phyloP scores from a whole-genome alignment of 2,113 vertebrate genomes.

The Emydura subglobosa region DNA sequence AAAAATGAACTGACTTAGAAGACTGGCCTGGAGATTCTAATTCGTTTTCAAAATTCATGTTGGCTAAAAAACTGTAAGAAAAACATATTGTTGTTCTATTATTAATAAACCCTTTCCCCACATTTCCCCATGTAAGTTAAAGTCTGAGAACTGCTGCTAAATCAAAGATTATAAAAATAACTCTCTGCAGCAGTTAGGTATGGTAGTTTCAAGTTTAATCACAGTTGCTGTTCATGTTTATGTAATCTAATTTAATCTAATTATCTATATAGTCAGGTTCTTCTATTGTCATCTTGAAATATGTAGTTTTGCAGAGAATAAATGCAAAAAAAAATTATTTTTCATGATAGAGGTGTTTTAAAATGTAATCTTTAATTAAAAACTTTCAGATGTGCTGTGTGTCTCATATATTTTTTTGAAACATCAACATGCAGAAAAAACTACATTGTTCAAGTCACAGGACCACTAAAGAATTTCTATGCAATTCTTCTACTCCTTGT shows the following conservation, averaged over 20 bases:
- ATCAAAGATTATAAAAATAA: slow-evolving; percentile 70
- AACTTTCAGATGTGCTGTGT: not conserved
- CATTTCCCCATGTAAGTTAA: slow-evolving; percentile 55
- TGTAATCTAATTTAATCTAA: slow-evolving; percentile 71
- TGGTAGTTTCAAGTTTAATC: slow-evolving; percentile 60
- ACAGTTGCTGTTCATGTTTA: slow-evolving; percentile 65
- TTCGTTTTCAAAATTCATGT: slow-evolving; percentile 32
- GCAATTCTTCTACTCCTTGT: not conserved
- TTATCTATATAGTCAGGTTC: slow-evolving; percentile 12
- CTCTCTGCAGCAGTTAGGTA: slow-evolving; percentile 1
- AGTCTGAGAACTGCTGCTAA: slow-evolving; percentile 11
- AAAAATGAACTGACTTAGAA: not conserved
- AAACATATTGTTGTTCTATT: slow-evolving; percentile 32
- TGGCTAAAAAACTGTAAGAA: not conserved
- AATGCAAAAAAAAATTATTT: slow-evolving; percentile 18
- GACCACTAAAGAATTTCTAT: slow-evolving; percentile 1
- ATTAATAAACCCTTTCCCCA: slow-evolving; percentile 65
- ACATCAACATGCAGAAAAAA: not conserved
- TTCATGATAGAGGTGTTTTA: not conserved
- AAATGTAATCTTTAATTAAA: slow-evolving; percentile 53
- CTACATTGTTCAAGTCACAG: not conserved
- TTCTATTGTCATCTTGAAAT: not conserved
- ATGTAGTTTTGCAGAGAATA: slow-evolving; percentile 20
- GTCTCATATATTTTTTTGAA: slow-evolving; percentile 20
- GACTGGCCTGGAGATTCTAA: not conserved